phyloP scores from a whole-genome alignment of 2,888 invertebrate genomes.

The Dryomyza anilis region DNA sequence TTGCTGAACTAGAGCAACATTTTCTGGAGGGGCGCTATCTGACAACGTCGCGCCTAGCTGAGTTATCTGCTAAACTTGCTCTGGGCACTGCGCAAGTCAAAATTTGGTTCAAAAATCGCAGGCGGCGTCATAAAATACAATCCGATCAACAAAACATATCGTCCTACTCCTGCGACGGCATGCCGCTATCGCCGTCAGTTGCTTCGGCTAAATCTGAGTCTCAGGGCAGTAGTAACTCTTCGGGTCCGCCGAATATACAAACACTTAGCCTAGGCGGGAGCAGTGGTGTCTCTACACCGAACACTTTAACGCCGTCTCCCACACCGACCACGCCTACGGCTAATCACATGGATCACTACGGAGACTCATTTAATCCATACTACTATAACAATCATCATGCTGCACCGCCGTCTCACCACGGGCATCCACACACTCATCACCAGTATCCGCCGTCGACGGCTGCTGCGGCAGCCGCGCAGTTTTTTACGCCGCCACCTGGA shows the following conservation, averaged over 20 bases:
- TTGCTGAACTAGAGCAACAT: conserved; percentile 48
- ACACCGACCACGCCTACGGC: conserved; percentile 42
- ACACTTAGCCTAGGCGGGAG: conserved; percentile 37
- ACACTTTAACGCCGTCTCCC: conserved; percentile 44
- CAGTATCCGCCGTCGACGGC: conserved; percentile 8
- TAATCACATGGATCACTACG: conserved; percentile 39
- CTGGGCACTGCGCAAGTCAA: conserved; percentile 49
- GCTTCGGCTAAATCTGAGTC: conserved; percentile 19
- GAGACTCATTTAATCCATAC: conserved; percentile 42
- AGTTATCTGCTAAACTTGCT: conserved; percentile 46
- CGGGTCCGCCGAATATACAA: conserved; percentile 42
- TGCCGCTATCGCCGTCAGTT: conserved; percentile 44
- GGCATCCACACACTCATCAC: conserved; percentile 22
- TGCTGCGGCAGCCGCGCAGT: conserved; percentile 34
- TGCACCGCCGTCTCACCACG: conserved; percentile 25
- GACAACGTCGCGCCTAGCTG: conserved; percentile 44
- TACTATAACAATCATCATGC: conserved; percentile 44
- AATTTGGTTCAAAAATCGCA: conserved; percentile 54
- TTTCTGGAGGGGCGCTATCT: conserved; percentile 49
- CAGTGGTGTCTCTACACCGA: conserved; percentile 38
- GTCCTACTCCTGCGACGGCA: conserved; percentile 41
- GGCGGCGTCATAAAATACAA: conserved; percentile 50
- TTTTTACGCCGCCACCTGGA: conserved; percentile 33
- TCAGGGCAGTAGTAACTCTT: background rate
- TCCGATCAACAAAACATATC: conserved; percentile 45